Evolutionary conservation across 2,113 vertebrate species (phyloP), one percentile per base, ranked within the genome.

Genomic region (Tauraco erythrolophus): DNA sequence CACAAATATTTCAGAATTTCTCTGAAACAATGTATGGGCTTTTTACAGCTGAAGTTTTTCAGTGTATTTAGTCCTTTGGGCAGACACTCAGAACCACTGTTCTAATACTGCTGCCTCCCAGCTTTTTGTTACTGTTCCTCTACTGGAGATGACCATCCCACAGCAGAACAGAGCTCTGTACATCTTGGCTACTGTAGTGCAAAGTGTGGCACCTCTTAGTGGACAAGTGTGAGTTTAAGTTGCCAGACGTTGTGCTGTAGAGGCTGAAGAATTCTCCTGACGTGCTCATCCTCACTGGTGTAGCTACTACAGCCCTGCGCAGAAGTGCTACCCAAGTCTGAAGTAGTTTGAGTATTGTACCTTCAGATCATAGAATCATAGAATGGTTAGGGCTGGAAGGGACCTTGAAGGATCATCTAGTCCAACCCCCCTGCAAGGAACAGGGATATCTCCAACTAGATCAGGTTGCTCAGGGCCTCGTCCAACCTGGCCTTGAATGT

Each of bases 251-350:
- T 30, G 19, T 68, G 45, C 45, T 58, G 18, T 22, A 45, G 46
- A 58, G 50, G 28, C 41, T 54, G 21, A 70, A 50, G 79, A 77
- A 31, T 58, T 87, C 17, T 66, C 3, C 46, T 62, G 69, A 10
- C 1, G 1, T 23, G 23, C 21, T 88, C 15, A 9, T 92, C 51
- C 0, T 1, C 68, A 31, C 62, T 58, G 14, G 5, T 14, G 11
- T 64, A 64, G 56, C 61, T 75, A 17, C 33, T 75, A 17, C 33
- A 87, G 39, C 54, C 27, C 35, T 80, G 46, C 60, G 24, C 16
- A 24, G 9, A 75, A 83, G 39, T 46, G 33, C 35, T 61, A 1
- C 8, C 54, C 58, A 41, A 25, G 15, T 65, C 53, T 78, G 75
- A 79, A 70, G n/a, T 37, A 43, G 41, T 71, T 81, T 66, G 60